Conservation (phyloP, 2,113 vertebrate species). For the Indicator maculatus region DNA sequence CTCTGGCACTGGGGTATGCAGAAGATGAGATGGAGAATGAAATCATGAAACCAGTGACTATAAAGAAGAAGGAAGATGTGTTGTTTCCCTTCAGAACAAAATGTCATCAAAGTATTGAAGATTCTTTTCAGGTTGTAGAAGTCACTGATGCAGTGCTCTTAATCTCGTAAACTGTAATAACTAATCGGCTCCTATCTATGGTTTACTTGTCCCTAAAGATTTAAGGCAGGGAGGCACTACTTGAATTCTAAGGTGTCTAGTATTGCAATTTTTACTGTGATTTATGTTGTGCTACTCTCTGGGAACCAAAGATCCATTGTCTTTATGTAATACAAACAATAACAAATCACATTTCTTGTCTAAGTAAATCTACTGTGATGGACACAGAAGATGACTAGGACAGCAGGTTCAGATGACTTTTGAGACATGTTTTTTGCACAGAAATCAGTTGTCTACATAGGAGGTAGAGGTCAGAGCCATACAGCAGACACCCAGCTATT, state of each 20-base stretch:
- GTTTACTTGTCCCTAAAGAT: neutral
- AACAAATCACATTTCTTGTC: neutral
- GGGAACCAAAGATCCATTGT: neutral
- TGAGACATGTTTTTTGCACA: neutral
- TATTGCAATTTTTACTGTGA: neutral
- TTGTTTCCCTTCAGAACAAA: neutral
- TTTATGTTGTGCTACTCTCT: neutral
- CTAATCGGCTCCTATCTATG: neutral
- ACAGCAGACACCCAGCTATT: neutral
- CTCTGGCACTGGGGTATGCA: neutral
- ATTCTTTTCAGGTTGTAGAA: neutral
- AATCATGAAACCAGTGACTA: neutral
- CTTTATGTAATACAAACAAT: neutral
- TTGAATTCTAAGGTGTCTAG: neutral
- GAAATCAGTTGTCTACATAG: neutral
- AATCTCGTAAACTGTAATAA: neutral
- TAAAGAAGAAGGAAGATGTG: neutral
- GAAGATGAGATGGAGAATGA: neutral
- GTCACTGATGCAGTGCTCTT: neutral
- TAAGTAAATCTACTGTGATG: neutral
- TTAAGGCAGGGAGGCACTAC: neutral
- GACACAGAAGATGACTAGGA: neutral
- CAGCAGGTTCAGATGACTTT: neutral
- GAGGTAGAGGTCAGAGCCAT: neutral
- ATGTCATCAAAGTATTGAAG: neutral